Evolutionary conservation across 1,140 invertebrate species (phyloP).

Genomic region (honey bee (Apis mellifera)): DNA sequence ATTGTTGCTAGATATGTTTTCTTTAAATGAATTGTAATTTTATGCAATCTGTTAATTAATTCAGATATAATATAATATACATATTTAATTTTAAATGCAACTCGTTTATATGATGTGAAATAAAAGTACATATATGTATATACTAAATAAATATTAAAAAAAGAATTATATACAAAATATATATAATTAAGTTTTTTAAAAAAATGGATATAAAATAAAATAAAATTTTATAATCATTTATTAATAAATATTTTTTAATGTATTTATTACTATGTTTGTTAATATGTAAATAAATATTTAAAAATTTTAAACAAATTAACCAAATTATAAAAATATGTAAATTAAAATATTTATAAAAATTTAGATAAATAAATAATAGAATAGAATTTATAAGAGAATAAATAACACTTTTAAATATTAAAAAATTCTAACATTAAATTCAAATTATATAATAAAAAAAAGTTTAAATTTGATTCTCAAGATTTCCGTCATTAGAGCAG

Average conservation of each 20-base stretch:
- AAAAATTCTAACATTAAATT: neutral
- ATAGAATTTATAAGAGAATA: neutral
- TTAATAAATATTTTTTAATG: neutral
- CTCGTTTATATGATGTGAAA: neutral
- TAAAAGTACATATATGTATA: neutral
- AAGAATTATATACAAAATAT: neutral
- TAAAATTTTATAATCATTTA: neutral
- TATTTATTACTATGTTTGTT: too few species aligned
- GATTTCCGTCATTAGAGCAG: neutral
- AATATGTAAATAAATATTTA: neutral
- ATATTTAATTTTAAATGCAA: neutral
- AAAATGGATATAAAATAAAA: neutral
- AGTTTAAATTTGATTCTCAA: neutral
- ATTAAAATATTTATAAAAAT: neutral
- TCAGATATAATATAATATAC: neutral
- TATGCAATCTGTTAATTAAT: neutral
- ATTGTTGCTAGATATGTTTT: constrained; percentile 13
- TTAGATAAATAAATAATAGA: neutral
- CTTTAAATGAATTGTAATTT: neutral
- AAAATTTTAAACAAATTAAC: neutral
- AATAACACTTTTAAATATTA: neutral
- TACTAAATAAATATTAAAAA: neutral
- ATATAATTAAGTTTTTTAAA: neutral
- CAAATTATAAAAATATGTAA: neutral
- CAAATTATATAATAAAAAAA: neutral